Percentiles rank a stretch among this genome's conserved stretches.
These are phyloP conservation scores for Sebastes baramenuke DNA, from an alignment of 2,797 vertebrate genomes.

Conservation along the genomic window DNA sequence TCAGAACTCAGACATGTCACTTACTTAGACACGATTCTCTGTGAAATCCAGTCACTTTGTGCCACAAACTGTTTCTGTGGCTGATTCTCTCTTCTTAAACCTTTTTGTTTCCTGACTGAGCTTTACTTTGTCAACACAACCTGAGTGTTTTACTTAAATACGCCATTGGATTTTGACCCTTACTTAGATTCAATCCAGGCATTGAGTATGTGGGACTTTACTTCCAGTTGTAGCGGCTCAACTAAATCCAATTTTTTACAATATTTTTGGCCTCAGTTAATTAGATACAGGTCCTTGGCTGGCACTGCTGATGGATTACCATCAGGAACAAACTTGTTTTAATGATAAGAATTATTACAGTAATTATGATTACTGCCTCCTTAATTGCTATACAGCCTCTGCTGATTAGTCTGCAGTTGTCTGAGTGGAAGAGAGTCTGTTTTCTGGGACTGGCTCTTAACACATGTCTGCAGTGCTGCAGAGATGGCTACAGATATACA, in stretches of 20 bases:
- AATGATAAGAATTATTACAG: constrained; percentile 23
- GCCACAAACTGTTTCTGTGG: neutral
- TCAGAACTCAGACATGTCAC: neutral
- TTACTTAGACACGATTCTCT: neutral
- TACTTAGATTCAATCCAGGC: neutral
- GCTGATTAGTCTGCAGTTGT: constrained; percentile 7
- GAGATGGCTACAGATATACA: neutral
- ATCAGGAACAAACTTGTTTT: constrained; percentile 8
- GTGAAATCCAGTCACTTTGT: neutral
- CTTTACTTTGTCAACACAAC: neutral
- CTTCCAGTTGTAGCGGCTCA: neutral
- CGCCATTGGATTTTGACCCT: neutral
- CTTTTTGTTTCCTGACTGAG: neutral
- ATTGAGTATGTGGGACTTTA: neutral
- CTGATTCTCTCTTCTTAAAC: neutral
- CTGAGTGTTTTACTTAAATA: neutral
- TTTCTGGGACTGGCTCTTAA: neutral
- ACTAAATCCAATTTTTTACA: neutral
- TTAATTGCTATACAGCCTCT: constrained; percentile 16
- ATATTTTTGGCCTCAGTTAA: constrained; percentile 5
- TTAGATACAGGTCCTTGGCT: neutral
- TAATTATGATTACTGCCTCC: constrained; percentile 20
- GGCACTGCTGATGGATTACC: constrained; percentile 8
- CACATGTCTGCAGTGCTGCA: neutral
- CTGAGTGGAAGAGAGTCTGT: neutral